Evolutionary conservation across 2,113 vertebrate genomes (phyloP).

Genomic region (Ptilorrhoa leucosticta): DNA sequence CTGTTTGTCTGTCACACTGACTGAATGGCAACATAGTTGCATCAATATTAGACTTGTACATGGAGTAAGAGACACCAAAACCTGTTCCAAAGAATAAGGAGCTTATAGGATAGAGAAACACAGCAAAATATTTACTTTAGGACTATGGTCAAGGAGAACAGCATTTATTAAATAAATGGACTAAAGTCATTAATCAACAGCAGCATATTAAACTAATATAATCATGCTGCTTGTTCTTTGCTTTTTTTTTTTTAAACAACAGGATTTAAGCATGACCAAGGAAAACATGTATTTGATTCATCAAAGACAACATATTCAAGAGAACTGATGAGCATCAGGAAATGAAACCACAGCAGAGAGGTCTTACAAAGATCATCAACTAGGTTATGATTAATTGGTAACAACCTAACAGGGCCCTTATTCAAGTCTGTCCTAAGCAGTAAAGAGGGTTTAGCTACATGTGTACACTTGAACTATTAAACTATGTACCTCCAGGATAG

Average conservation of each 20-base stretch:
- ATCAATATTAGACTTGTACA: neutral
- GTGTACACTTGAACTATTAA: neutral
- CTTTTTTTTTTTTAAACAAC: neutral
- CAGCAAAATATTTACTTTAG: slow-evolving; percentile 1
- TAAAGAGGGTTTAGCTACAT: neutral
- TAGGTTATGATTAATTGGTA: neutral
- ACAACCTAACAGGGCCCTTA: neutral
- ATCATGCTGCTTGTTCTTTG: neutral
- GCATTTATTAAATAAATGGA: slow-evolving; percentile 12
- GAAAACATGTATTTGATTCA: neutral
- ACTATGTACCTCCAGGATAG: rapidly evolving
- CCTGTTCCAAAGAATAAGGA: neutral
- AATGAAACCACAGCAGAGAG: neutral
- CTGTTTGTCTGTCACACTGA: neutral
- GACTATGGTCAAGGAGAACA: neutral
- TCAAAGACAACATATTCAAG: neutral
- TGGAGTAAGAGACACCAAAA: neutral
- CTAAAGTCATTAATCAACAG: slow-evolving; percentile 11
- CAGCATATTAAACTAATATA: neutral
- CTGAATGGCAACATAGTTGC: neutral
- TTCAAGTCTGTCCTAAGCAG: neutral
- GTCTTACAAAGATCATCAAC: neutral
- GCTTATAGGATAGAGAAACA: neutral
- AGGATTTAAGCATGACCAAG: neutral
- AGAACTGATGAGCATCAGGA: neutral